Evolutionary conservation across 2,113 vertebrate species (phyloP).

Genomic region (Empidonax alnorum): DNA sequence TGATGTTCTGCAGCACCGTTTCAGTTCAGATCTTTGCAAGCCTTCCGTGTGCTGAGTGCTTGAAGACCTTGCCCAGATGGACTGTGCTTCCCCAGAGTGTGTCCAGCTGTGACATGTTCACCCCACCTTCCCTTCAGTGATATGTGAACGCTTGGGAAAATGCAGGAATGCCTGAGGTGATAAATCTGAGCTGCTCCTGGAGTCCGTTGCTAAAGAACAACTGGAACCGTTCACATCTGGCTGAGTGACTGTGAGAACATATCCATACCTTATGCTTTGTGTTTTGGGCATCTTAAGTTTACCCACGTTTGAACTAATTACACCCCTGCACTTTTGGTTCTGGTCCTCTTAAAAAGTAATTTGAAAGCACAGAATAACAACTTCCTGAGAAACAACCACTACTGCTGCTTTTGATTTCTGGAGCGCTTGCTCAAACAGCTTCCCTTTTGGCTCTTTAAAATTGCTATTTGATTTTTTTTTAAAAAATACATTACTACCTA

Average conservation of each 20-base stretch:
- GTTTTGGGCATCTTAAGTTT: background rate
- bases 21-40: background rate
- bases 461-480: background rate
- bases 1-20: background rate
- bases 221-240: background rate
- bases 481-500: background rate
- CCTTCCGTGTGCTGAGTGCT: background rate
- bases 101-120: background rate
- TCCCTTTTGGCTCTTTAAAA: slow-evolving; percentile 20
- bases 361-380: background rate
- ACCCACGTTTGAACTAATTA: background rate
- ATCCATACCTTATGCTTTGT: background rate
- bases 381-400: background rate
- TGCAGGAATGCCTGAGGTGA: background rate
- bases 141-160: background rate
- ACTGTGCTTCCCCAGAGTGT: background rate
- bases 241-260: background rate
- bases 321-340: background rate
- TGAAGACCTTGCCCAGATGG: slow-evolving; percentile 22
- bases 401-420: slow-evolving; percentile 23
- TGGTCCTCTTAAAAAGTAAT: background rate
- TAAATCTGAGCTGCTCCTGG: background rate
- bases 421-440: background rate
- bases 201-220: background rate
- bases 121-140: background rate